Conservation (phyloP, 2,113 vertebrate species). For the Nothocercus nigrocapillus region DNA sequence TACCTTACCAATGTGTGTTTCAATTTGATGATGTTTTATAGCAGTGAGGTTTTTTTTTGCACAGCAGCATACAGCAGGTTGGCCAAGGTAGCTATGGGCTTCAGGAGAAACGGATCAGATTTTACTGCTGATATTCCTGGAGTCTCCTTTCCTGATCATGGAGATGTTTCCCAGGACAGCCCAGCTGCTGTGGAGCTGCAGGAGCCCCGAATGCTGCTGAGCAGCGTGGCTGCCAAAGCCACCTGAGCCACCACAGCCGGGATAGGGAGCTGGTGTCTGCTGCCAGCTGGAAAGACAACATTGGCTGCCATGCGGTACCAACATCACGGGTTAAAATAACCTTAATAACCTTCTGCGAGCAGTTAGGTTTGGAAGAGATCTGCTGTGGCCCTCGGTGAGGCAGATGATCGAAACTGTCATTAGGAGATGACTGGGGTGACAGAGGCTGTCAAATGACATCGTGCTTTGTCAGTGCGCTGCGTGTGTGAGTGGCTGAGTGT, state of each 20-base stretch:
- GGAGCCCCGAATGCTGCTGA: not conserved
- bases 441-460: too few species aligned
- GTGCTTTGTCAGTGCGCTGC: fast-evolving
- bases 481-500: not conserved
- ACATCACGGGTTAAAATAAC: not conserved
- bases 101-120: fast-evolving
- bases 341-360: not conserved
- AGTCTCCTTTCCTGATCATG: not conserved
- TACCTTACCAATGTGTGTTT: fast-evolving
- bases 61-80: not conserved
- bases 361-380: not conserved
- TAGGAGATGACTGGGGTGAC: not conserved
- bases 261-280: not conserved
- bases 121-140: fast-evolving
- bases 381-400: not conserved
- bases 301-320: not conserved
- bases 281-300: not conserved
- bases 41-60: not conserved
- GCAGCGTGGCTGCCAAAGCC: not conserved
- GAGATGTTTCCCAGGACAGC: not conserved
- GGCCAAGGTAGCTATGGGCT: not conserved
- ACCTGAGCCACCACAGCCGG: fast-evolving
- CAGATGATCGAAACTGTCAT: fast-evolving
- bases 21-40: not conserved
- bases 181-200: not conserved